Evolutionary conservation across 1,140 invertebrate species (phyloP).

Genomic region (Lepidurus packardi): DNA sequence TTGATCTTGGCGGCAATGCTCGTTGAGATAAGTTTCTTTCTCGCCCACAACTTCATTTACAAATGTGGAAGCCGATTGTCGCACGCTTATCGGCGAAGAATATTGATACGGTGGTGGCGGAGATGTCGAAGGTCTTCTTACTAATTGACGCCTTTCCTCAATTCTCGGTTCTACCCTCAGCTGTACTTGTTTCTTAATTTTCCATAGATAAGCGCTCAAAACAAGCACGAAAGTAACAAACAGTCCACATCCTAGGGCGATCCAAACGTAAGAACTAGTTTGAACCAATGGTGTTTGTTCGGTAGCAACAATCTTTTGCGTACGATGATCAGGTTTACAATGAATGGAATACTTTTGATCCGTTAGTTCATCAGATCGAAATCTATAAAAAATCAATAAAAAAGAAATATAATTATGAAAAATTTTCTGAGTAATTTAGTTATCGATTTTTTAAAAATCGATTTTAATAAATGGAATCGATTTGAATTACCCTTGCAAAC

Average conservation of each 20-base stretch:
- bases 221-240: not conserved
- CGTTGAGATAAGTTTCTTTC: not conserved
- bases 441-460: too few relatives aligned
- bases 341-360: slow-evolving; percentile 11
- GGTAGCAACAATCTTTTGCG: not conserved
- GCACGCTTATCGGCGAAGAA: not conserved
- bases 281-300: not conserved
- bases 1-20: not conserved
- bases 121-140: not conserved
- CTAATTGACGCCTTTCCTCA: not conserved
- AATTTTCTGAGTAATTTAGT: too few relatives aligned
- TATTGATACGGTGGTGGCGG: not conserved
- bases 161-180: not conserved
- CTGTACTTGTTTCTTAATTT: not conserved
- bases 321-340: not conserved
- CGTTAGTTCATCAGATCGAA: not conserved
- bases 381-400: not conserved
- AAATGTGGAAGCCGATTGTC: not conserved
- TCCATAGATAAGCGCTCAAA: not conserved
- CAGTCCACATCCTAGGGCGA: not conserved
- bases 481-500: not conserved
- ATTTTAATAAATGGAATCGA: too few relatives aligned
- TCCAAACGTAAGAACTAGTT: not conserved
- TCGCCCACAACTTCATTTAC: not conserved
- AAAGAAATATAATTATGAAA: not conserved